Evolutionary conservation across 2,888 invertebrate species (phyloP).

Genomic region (Synanthedon myopaeformis): DNA sequence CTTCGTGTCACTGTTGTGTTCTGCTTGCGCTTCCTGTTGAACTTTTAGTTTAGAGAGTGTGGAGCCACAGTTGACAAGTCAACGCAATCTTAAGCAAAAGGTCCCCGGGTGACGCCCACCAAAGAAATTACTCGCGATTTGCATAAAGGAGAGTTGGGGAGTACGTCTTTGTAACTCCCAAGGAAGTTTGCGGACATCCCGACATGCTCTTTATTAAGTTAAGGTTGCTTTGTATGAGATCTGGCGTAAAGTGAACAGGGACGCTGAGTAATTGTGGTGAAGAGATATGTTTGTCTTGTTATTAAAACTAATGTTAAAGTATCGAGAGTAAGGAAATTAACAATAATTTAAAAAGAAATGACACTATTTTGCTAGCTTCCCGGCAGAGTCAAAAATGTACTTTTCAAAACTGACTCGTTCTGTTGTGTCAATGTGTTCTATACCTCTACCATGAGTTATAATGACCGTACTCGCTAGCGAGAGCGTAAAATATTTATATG

Average conservation of each 20-base stretch:
- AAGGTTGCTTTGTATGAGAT: conserved; percentile 20
- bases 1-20: too few species aligned
- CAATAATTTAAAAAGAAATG: too few species aligned
- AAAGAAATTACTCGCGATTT: conserved; percentile 63
- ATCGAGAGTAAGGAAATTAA: too few species aligned
- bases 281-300: too few species aligned
- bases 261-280: not conserved
- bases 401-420: too few species aligned
- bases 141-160: conserved; percentile 62
- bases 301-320: too few species aligned
- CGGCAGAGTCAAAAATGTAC: too few species aligned
- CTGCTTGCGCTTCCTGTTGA: conserved; percentile 1
- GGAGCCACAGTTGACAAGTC: conserved; percentile 39
- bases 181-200: conserved; percentile 51
- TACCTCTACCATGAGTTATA: too few species aligned
- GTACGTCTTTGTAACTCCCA: conserved; percentile 53
- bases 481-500: too few species aligned
- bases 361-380: too few species aligned
- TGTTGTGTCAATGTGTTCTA: too few species aligned
- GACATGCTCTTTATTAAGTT: conserved; percentile 57
- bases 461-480: too few species aligned
- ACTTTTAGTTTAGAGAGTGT: conserved; percentile 14
- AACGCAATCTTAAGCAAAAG: conserved; percentile 52
- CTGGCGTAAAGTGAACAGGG: conserved; percentile 26
- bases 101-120: conserved; percentile 51